Conservation (phyloP, 2,113 vertebrate genomes). For the Vireo altiloquus region DNA sequence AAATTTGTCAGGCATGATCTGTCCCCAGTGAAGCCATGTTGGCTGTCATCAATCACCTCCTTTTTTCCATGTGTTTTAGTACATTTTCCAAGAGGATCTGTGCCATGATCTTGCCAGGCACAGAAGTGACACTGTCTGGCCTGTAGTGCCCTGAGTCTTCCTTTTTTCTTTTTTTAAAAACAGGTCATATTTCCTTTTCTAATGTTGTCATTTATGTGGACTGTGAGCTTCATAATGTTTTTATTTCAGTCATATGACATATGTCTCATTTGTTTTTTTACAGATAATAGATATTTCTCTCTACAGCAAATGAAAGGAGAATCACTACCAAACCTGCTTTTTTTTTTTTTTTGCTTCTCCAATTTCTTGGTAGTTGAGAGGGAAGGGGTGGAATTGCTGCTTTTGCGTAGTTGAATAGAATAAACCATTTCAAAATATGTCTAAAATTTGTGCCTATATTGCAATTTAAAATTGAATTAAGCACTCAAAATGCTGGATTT, state of each 20-base stretch:
- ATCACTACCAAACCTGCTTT: not conserved
- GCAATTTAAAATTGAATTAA: not conserved
- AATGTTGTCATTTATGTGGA: not conserved
- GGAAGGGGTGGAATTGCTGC: not conserved
- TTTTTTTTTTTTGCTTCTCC: not conserved
- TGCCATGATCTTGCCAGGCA: not conserved
- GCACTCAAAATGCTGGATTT: not conserved
- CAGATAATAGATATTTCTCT: not conserved
- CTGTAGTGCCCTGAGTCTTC: not conserved
- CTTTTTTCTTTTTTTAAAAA: not conserved
- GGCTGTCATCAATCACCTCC: not conserved
- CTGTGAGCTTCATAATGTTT: not conserved
- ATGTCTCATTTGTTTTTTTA: not conserved
- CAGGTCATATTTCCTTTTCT: not conserved
- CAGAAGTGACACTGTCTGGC: not conserved
- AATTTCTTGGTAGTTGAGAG: not conserved
- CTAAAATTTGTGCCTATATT: not conserved
- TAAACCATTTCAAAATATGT: not conserved
- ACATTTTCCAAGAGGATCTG: not conserved
- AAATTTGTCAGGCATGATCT: not conserved
- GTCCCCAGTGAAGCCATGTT: not conserved
- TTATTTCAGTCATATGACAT: not conserved
- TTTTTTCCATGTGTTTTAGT: not conserved
- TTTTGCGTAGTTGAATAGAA: not conserved
- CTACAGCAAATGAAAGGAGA: not conserved